Evolutionary conservation across 2,113 vertebrate genomes (phyloP), one percentile per base, ranked within the genome.

Genomic region (Tenebrosternarchus preto): DNA sequence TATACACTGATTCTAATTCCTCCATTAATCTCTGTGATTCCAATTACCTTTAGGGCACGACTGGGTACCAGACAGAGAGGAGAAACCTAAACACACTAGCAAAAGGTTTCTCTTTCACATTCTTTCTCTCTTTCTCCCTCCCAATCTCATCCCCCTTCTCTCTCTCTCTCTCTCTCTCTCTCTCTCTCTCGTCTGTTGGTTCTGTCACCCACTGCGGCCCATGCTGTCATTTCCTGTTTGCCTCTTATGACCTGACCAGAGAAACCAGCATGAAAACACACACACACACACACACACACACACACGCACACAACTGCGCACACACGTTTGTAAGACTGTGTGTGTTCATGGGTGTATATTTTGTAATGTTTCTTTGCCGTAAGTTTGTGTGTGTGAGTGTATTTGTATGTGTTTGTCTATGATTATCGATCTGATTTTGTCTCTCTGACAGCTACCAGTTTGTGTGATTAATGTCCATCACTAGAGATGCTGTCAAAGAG

Each of bases 151-250:
- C 31, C 9, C 25, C 16, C 4, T 0, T 25, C 36, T 4, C 5
- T n/a, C 36, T 9, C 33, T 43, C 19, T n/a, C 67, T 22, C 27
- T 39, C 67, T n/a, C 9, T 39, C 78, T 56, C n/a, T 67, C 29
- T 25, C 55, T 68, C 53, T 67, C 27, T 25, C 68, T 46, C 22
- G 43, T 66, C 50, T 39, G 46, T 57, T 80, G 81, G 73, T 80
- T 80, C 63, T 68, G 74, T 81, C 75, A 73, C 69, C 75, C 71
- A 61, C 79, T 77, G 59, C 20, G 61, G 67, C 53, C 69, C 36
- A 53, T 53, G 19, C 82, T 81, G 83, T 81, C 79, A 81, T 77
- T 84, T 84, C 50, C 75, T 74, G 79, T 81, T 81, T 84, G 57
- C 53, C 56, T 84, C 69, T 71, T 63, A 27, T 73, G 77, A 15